Evolutionary conservation across 1,140 invertebrate genomes (phyloP).

Genomic region (Cardiocondyla obscurior): DNA sequence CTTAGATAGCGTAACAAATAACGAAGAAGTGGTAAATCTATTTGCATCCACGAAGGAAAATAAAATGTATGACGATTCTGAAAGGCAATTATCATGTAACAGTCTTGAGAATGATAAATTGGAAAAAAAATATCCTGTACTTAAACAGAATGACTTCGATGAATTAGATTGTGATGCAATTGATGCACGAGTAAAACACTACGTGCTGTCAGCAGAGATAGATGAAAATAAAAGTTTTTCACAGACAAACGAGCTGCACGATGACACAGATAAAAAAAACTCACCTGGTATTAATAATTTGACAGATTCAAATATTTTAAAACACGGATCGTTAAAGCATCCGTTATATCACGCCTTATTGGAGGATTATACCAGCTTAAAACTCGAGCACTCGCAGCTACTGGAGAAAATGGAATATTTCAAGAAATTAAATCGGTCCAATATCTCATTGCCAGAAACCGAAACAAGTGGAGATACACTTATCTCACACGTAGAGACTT

Average conservation of each 20-base stretch:
- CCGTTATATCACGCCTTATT: conserved; percentile 68
- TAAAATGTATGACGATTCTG: background rate
- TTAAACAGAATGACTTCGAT: conserved; percentile 5
- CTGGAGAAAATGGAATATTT: conserved; percentile 69
- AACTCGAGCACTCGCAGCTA: conserved; percentile 71
- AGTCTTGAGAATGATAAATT: background rate
- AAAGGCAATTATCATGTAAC: background rate
- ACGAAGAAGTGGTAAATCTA: background rate
- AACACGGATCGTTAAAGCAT: conserved; percentile 38
- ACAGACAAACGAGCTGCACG: background rate
- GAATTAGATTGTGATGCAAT: background rate
- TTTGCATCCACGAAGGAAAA: background rate
- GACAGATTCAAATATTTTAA: conserved; percentile 30
- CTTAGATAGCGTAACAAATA: background rate
- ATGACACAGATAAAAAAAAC: background rate
- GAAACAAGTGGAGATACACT: conserved; percentile 70
- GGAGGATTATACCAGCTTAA: conserved; percentile 73
- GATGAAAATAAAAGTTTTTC: background rate
- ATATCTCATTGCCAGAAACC: conserved; percentile 45
- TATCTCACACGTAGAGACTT: conserved; percentile 65
- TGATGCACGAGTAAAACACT: background rate
- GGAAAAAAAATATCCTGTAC: background rate
- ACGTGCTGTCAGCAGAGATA: background rate
- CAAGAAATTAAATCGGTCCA: conserved; percentile 66
- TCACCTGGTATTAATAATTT: background rate